Conservation (phyloP, 2,113 vertebrate genomes). For the Forbesichthys agassizii region DNA sequence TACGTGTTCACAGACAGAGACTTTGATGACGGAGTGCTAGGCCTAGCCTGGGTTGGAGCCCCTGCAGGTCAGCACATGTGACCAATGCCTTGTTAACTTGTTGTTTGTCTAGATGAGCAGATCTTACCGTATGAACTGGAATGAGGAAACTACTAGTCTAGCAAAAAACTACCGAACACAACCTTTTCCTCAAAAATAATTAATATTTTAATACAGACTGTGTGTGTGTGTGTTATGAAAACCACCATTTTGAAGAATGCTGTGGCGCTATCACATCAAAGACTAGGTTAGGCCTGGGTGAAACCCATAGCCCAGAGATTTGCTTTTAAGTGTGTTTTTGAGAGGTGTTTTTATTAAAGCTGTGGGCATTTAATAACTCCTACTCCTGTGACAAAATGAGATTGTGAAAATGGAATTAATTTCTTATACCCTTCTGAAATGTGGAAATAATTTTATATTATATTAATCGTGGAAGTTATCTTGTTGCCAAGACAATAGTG, state of each 20-base stretch:
- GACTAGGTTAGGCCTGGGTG: too few species aligned
- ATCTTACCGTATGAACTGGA: too few species aligned
- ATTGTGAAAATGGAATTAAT: neutral
- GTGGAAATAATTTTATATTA: neutral
- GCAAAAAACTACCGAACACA: too few species aligned
- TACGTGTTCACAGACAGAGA: constrained; percentile 98
- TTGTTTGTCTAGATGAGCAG: neutral
- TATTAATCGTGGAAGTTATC: neutral
- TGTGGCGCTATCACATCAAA: too few species aligned
- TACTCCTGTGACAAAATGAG: neutral
- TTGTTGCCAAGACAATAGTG: neutral
- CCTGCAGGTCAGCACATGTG: constrained; percentile 85
- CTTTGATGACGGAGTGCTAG: constrained; percentile 97
- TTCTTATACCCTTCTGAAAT: neutral
- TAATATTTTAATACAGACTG: too few species aligned
- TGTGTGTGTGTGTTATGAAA: too few species aligned
- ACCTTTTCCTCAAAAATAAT: too few species aligned
- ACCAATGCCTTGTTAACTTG: neutral
- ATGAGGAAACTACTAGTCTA: too few species aligned
- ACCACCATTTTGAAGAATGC: too few species aligned
- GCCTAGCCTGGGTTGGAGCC: constrained; percentile 97
- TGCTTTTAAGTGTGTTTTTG: too few species aligned
- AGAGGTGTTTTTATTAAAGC: constrained; percentile 2
- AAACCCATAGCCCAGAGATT: too few species aligned
- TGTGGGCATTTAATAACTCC: neutral